phyloP scores from a whole-genome alignment of 2,888 invertebrate genomes.

The Epinotia nisella region DNA sequence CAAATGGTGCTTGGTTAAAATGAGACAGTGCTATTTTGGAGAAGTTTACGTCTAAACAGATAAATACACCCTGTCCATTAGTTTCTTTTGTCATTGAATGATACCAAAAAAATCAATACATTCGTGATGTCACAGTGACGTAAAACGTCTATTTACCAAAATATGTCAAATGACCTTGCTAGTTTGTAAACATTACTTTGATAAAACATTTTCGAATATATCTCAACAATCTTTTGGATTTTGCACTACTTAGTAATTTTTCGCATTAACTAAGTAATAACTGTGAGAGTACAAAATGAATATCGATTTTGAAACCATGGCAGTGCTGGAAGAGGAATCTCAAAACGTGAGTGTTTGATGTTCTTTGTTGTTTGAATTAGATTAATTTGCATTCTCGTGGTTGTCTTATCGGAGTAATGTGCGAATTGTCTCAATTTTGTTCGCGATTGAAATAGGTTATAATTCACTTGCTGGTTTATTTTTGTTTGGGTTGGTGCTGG shows the following conservation, averaged over 20 bases:
- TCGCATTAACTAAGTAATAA: conserved; percentile 48
- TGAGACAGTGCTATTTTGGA: too few species aligned
- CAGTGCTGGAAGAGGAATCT: conserved; percentile 86
- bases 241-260: conserved; percentile 72
- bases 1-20: too few species aligned
- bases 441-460: conserved; percentile 22
- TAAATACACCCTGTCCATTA: too few species aligned
- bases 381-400: conserved; percentile 49
- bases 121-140: conserved; percentile 63
- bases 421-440: conserved; percentile 18
- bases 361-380: conserved; percentile 61
- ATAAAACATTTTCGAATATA: conserved; percentile 71
- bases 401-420: conserved; percentile 38
- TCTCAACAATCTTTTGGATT: conserved; percentile 79
- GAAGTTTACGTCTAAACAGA: too few species aligned
- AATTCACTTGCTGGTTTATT: conserved; percentile 41
- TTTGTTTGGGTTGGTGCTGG: conserved; percentile 15
- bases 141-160: conserved; percentile 65
- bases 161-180: conserved; percentile 88
- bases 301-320: conserved; percentile 87
- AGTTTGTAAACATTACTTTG: conserved; percentile 91
- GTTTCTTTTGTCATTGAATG: too few species aligned
- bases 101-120: conserved; percentile 49
- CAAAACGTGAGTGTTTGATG: conserved; percentile 82
- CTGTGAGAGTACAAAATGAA: conserved; percentile 64